Evolutionary conservation across 53 echinoderm and acorn worm species (phyloP), one percentile per base, ranked within the genome.

Genomic region (Astropecten irregularis): DNA sequence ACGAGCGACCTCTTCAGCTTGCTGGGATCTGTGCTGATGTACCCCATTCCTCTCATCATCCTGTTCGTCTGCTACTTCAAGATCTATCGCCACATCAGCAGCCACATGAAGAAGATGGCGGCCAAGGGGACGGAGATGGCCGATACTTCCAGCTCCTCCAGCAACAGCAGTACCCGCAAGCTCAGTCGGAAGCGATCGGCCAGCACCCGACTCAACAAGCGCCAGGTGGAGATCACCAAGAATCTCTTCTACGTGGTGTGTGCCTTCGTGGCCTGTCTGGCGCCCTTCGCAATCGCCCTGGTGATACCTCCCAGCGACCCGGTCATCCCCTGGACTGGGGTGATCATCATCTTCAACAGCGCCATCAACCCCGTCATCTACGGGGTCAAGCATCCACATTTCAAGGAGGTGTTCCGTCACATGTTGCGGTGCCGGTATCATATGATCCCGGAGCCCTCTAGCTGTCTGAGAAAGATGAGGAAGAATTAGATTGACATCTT

Each of bases 221-320:
- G 86, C 11, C 83, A 88, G 34, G 72, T 88, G 34, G 42, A 61
- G 50, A 73, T 88, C 49, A 88, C 88, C 39, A 88, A 83, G 53
- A 88, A 88, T 33, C 73, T 88, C 48, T 88, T 88, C 57, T 64
- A 61, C 52, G 88, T 88, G 37, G 73, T 88, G 16, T 63, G 82
- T 8, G 88, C 83, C 28, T 88, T 83, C 28, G 54, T 73, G 7
- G 71, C 82, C 2, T 88, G 88, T 31, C 62, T 88, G 53, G 71
- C 88, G 8, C 88, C 88, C 49, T 88, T 71, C 26, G 74, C 83
- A 3, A 42, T 85, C 32, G 79, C 79, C 61, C 79, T 79, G 31
- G 61, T 48, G 61, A 79, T 79, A 46, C 63, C 63, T 26, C 63
- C 79, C 63, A 79, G 79, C 79, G 79, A 79, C 36, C 79, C 79